A percentile compares a stretch with the other conserved stretches of the same genome.
phyloP scores from a whole-genome alignment of 2,113 vertebrate species.

The Gymnobelideus leadbeateri region DNA sequence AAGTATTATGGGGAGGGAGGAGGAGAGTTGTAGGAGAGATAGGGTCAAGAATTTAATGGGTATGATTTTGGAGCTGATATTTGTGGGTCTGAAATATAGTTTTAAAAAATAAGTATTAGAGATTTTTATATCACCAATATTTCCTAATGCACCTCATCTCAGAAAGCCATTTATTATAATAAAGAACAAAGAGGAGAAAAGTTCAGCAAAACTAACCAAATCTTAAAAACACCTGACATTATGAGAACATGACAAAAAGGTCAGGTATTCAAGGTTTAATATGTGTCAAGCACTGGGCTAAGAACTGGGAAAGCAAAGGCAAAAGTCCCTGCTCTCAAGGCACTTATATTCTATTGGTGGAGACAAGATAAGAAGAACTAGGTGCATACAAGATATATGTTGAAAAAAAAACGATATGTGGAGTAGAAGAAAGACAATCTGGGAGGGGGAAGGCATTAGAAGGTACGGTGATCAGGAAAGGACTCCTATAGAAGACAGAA shows the following conservation, averaged over 20 bases:
- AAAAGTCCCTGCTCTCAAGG: not conserved
- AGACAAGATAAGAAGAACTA: not conserved
- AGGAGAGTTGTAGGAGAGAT: not conserved
- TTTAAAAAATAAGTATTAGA: not conserved
- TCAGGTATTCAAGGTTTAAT: not conserved
- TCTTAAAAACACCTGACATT: not conserved
- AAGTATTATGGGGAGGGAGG: no score
- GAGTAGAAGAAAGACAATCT: not conserved
- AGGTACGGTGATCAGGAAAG: not conserved
- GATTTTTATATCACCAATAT: not conserved
- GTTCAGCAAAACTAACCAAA: not conserved
- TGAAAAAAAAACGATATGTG: not conserved
- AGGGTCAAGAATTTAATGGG: not conserved
- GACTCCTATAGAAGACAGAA: not conserved
- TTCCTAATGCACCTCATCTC: not conserved
- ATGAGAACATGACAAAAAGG: not conserved
- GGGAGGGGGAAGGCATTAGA: not conserved
- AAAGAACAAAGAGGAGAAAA: not conserved
- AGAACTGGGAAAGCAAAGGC: not conserved
- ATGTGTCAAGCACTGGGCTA: not conserved
- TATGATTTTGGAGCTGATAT: not conserved
- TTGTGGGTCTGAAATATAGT: not conserved
- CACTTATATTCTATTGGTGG: not conserved
- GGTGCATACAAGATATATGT: not conserved
- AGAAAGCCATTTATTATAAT: not conserved